Evolutionary conservation across 2,113 vertebrate genomes (phyloP).

Genomic region (Psilopogon haemacephalus): DNA sequence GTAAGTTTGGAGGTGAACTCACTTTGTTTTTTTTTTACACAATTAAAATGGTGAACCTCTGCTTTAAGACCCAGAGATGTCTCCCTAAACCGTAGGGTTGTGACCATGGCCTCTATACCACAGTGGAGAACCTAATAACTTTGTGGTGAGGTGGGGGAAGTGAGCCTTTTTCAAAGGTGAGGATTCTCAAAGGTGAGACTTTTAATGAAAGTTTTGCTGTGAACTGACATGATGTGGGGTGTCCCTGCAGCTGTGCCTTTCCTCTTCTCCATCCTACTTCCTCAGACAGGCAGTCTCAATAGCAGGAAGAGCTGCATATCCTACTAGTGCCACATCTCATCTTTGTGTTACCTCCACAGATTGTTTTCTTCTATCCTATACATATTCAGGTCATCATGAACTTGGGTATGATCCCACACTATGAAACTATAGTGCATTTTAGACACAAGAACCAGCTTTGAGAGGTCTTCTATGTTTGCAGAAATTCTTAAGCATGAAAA

Average conservation of each 20-base stretch:
- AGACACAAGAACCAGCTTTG: background rate
- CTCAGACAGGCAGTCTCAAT: background rate
- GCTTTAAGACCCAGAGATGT: background rate
- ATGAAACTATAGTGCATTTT: background rate
- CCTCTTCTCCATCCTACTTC: background rate
- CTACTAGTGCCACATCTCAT: background rate
- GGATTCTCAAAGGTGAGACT: background rate
- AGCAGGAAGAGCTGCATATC: background rate
- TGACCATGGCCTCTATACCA: background rate
- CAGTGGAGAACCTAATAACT: background rate
- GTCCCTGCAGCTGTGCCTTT: background rate
- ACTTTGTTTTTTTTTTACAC: background rate
- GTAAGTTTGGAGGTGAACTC: background rate
- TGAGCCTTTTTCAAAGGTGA: background rate
- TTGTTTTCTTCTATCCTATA: background rate
- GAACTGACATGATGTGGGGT: background rate
- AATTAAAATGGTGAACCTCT: background rate
- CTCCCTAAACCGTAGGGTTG: background rate
- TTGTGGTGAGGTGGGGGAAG: background rate
- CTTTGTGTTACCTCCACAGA: background rate
- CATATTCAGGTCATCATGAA: background rate
- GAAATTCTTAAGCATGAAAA: slow-evolving; percentile 19
- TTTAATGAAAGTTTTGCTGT: background rate
- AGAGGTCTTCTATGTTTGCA: background rate
- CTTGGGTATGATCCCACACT: background rate